Evolutionary conservation across 2,797 vertebrate genomes (phyloP).

Genomic region (Scolopax bukidnonensis): DNA sequence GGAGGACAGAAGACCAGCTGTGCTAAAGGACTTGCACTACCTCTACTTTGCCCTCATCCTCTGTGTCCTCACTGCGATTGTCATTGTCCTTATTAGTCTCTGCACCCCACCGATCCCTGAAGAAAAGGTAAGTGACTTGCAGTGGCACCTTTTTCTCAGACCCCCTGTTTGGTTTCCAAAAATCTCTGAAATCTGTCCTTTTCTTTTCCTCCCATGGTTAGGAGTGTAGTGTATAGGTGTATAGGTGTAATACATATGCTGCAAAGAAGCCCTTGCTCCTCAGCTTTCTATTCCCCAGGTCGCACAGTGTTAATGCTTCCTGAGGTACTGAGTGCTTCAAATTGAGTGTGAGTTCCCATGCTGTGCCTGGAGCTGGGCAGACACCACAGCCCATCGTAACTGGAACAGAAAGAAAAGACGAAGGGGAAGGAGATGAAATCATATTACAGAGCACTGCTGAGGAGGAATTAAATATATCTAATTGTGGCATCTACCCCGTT

Average conservation of each 20-base stretch:
- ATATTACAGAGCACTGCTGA: constrained; percentile 63
- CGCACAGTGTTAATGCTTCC: constrained; percentile 36
- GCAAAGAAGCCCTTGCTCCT: not conserved
- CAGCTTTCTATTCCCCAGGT: not conserved
- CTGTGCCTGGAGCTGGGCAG: constrained; percentile 49
- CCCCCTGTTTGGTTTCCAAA: accelerated
- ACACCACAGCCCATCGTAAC: constrained; percentile 17
- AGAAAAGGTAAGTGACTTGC: constrained; percentile 82
- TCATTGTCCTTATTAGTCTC: constrained; percentile 84
- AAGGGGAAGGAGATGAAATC: constrained; percentile 40
- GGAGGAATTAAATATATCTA: constrained; percentile 69
- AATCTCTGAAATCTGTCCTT: not conserved
- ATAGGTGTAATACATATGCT: not conserved
- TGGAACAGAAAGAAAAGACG: constrained; percentile 24
- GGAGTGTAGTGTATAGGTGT: not conserved
- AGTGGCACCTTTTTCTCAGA: not conserved
- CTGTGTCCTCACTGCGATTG: constrained; percentile 77
- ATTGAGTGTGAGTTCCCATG: constrained; percentile 46
- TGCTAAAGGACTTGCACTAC: constrained; percentile 90
- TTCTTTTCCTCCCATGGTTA: not conserved
- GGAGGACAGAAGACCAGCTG: constrained; percentile 82
- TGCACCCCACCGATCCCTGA: constrained; percentile 84
- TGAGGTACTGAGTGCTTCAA: constrained; percentile 17
- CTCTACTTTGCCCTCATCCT: constrained; percentile 95
- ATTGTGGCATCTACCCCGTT: constrained; percentile 63